These are phyloP conservation scores for Tetragonula clypearis DNA, from an alignment of 1,140 invertebrate genomes.

Conservation along the genomic window DNA sequence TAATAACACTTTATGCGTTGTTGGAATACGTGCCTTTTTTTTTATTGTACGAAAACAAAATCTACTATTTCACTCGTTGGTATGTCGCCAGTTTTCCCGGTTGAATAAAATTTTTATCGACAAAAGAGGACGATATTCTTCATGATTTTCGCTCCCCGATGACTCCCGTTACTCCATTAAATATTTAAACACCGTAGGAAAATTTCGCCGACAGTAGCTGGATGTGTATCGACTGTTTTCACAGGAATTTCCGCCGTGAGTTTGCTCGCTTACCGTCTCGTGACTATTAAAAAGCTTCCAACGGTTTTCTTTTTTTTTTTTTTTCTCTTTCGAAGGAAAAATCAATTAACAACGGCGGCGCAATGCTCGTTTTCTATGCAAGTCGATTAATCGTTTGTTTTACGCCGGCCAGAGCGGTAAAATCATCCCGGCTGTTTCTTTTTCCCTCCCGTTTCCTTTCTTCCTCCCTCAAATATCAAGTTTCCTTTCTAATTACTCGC, in stretches of 20 bases:
- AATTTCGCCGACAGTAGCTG: conserved; percentile 48
- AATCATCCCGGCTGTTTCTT: too few species aligned
- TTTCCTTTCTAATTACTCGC: conserved; percentile 17
- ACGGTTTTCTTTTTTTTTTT: not conserved
- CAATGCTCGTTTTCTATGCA: not conserved
- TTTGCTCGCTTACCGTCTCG: conserved; percentile 39
- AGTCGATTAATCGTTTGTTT: not conserved
- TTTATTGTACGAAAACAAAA: not conserved
- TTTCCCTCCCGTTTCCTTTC: not conserved
- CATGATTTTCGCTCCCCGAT: conserved; percentile 10
- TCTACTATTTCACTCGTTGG: not conserved
- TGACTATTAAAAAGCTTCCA: conserved; percentile 25
- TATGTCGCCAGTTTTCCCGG: conserved; percentile 37
- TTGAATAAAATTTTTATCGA: conserved; percentile 5
- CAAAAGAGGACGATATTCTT: conserved; percentile 41
- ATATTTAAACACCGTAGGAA: conserved; percentile 48
- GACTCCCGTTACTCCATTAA: conserved; percentile 32
- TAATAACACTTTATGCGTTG: not conserved
- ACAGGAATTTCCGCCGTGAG: conserved; percentile 39
- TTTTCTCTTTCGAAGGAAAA: conserved; percentile 19
- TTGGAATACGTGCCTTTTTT: not conserved
- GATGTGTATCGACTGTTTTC: conserved; percentile 41
- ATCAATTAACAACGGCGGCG: conserved; percentile 46
- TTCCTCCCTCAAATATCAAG: not conserved
- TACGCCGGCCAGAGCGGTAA: not conserved